phyloP scores from a whole-genome alignment of 2,888 invertebrate species.

The Andrena minutula region DNA sequence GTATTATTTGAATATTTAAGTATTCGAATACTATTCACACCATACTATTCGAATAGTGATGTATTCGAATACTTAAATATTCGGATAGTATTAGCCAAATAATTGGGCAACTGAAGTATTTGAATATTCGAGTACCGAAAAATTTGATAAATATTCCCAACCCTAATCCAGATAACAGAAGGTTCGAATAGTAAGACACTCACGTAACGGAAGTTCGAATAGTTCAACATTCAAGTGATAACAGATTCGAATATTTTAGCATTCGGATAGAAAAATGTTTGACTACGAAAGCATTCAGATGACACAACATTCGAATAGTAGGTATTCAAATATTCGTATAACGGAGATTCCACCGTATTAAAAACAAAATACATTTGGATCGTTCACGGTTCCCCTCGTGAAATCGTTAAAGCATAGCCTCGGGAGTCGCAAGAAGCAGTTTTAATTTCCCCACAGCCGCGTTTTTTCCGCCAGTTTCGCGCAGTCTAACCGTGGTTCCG shows the following conservation, averaged over 20 bases:
- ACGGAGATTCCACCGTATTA: neutral
- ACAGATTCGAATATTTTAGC: neutral
- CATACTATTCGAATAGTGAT: too few species aligned
- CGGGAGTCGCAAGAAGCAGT: slow-evolving; percentile 18
- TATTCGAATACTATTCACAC: too few species aligned
- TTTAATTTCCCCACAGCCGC: slow-evolving; percentile 18
- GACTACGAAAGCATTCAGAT: neutral
- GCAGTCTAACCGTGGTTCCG: neutral
- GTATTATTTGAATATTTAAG: too few species aligned
- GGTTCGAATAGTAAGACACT: neutral
- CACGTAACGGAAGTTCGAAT: neutral
- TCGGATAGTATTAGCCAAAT: too few species aligned
- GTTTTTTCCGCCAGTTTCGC: slow-evolving; percentile 9
- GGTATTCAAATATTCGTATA: neutral
- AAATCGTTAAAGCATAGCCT: neutral
- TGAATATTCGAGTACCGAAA: too few species aligned
- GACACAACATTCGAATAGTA: neutral
- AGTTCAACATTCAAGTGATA: neutral
- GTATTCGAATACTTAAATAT: too few species aligned
- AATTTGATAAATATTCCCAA: neutral
- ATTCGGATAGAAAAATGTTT: neutral
- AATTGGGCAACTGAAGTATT: too few species aligned
- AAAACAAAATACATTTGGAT: neutral
- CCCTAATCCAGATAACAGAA: neutral
- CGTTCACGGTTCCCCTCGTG: neutral